phyloP scores from a whole-genome alignment of 2,797 vertebrate species.

The Ptychobarbus kaznakovi region DNA sequence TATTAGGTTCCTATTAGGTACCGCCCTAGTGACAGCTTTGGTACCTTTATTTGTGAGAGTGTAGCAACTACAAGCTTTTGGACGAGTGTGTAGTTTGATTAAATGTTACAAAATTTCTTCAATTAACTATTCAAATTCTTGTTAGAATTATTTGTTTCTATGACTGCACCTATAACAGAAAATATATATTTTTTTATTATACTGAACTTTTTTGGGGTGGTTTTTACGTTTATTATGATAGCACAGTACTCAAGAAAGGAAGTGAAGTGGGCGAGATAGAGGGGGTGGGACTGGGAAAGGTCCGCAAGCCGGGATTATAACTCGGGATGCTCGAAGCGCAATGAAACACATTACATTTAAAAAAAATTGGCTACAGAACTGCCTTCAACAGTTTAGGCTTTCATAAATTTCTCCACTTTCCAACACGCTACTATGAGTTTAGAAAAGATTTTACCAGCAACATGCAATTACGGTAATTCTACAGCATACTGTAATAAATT shows the following conservation, averaged over 20 bases:
- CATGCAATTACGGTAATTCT: constrained; percentile 3
- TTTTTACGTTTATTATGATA: too few relatives aligned
- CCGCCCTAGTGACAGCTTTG: too few relatives aligned
- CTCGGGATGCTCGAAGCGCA: too few relatives aligned
- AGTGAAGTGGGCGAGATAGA: too few relatives aligned
- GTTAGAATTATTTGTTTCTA: neutral
- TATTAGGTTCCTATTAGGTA: too few relatives aligned
- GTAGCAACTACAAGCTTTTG: neutral
- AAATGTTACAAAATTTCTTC: neutral
- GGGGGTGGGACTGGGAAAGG: too few relatives aligned
- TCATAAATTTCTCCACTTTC: neutral
- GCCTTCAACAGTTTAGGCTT: constrained; percentile 4
- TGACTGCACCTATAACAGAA: neutral
- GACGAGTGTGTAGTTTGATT: too few relatives aligned
- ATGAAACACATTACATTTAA: too few relatives aligned
- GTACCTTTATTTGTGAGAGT: too few relatives aligned
- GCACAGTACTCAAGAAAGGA: too few relatives aligned
- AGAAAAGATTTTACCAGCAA: neutral
- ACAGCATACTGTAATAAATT: constrained; percentile 19
- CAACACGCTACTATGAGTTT: neutral
- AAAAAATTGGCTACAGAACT: neutral
- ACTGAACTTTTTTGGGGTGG: neutral
- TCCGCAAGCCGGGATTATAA: too few relatives aligned
- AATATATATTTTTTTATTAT: neutral
- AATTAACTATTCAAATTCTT: neutral